Evolutionary conservation across 2,797 vertebrate species (phyloP).

Genomic region (Crocidura indochinensis): DNA sequence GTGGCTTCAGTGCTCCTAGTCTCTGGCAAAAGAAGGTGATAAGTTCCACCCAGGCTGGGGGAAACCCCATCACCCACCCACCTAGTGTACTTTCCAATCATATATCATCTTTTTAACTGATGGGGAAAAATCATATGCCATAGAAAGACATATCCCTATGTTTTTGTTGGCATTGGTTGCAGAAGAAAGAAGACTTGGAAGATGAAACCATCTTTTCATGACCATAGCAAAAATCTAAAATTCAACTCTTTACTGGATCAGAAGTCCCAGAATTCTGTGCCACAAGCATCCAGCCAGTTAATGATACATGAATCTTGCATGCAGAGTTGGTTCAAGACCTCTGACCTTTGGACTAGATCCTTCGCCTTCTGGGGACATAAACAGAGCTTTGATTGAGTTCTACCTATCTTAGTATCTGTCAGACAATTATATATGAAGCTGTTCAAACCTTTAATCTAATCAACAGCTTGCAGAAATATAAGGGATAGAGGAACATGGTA

Average conservation of each 20-base stretch:
- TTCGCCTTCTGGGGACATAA: neutral
- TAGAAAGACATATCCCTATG: neutral
- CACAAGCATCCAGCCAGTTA: neutral
- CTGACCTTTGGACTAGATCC: neutral
- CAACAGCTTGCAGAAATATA: neutral
- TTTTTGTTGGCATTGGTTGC: neutral
- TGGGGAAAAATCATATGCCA: conserved; percentile 11
- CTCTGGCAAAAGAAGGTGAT: neutral
- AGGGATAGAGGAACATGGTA: neutral
- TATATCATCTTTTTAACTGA: conserved; percentile 43
- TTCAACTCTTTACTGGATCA: neutral
- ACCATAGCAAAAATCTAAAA: conserved; percentile 35
- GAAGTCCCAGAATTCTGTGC: neutral
- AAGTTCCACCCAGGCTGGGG: neutral
- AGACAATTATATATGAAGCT: neutral
- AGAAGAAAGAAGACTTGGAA: neutral
- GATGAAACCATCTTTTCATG: neutral
- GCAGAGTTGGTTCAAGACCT: too few species aligned
- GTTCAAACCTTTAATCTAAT: neutral
- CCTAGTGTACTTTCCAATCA: too few species aligned
- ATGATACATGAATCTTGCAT: neutral
- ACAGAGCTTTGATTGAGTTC: too few species aligned
- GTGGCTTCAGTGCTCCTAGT: neutral
- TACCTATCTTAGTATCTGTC: neutral
- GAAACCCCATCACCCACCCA: neutral